Conservation (phyloP, 2,113 vertebrate genomes). For the Galeopterus variegatus region DNA sequence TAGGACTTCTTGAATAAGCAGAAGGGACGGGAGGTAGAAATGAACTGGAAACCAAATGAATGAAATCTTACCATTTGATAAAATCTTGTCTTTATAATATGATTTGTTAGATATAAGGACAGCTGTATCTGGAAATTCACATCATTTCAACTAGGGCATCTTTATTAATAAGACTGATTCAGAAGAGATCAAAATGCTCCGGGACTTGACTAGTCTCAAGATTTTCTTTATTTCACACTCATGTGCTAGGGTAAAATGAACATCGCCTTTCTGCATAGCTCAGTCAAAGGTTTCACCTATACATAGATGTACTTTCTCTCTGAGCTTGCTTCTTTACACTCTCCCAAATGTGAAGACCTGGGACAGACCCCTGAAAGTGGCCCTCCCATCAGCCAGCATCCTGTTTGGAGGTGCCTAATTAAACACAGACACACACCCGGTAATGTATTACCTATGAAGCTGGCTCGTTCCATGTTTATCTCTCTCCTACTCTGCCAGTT, state of each 20-base stretch:
- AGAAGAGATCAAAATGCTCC: neutral
- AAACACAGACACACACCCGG: neutral
- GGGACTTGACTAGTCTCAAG: neutral
- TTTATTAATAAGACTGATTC: neutral
- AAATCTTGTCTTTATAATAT: conserved; percentile 32
- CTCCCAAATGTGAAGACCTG: neutral
- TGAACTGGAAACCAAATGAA: neutral
- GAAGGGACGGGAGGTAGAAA: neutral
- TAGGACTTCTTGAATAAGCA: neutral
- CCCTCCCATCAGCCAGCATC: neutral
- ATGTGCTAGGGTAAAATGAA: neutral
- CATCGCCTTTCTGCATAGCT: neutral
- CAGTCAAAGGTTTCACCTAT: neutral
- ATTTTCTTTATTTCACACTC: neutral
- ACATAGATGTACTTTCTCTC: neutral
- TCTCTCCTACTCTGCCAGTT: neutral
- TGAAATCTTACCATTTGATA: neutral
- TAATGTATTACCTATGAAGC: neutral
- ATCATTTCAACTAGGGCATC: neutral
- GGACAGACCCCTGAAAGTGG: neutral
- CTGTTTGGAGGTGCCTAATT: neutral
- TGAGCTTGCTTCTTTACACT: neutral
- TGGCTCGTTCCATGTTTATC: neutral
- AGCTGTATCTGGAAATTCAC: neutral
- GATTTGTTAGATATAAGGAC: neutral